These are phyloP conservation scores for Archaeoteleia sp. DNA, from an alignment of 2,888 invertebrate genomes.

Conservation along the genomic window DNA sequence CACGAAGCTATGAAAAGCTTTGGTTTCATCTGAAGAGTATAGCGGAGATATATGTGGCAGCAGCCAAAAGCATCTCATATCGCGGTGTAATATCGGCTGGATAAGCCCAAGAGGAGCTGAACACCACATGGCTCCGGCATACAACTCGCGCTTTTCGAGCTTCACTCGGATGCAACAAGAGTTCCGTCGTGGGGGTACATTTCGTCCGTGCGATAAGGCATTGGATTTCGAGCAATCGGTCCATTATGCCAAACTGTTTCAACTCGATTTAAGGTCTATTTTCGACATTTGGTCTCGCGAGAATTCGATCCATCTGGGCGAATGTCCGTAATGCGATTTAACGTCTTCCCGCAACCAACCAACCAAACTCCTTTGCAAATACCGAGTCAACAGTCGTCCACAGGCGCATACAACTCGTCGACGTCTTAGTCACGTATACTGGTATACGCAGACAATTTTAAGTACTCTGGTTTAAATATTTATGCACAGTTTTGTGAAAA, in stretches of 20 bases:
- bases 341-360: slow-evolving; percentile 48
- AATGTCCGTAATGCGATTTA: slow-evolving; percentile 55
- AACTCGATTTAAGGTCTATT: slow-evolving; percentile 59
- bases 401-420: slow-evolving; percentile 32
- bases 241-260: slow-evolving; percentile 57
- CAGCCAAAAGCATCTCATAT: slow-evolving; percentile 63
- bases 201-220: slow-evolving; percentile 54
- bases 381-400: slow-evolving; percentile 36
- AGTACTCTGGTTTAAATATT: no score
- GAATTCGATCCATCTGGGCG: slow-evolving; percentile 55
- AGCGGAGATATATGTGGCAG: slow-evolving; percentile 32
- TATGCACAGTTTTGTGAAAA: no score
- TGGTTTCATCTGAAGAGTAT: slow-evolving; percentile 43
- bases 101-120: slow-evolving; percentile 65
- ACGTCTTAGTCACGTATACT: slow-evolving; percentile 3
- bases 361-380: slow-evolving; percentile 40
- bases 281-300: slow-evolving; percentile 52
- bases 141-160: slow-evolving; percentile 46
- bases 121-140: slow-evolving; percentile 64
- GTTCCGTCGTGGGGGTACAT: slow-evolving; percentile 46
- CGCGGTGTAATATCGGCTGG: slow-evolving; percentile 70
- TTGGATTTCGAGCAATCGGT: slow-evolving; percentile 54
- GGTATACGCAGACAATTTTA: no score
- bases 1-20: slow-evolving; percentile 30
- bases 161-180: slow-evolving; percentile 53